Percentiles rank a stretch among this genome's conserved stretches.
These are phyloP conservation scores for Plutella xylostella DNA, from an alignment of 2,888 invertebrate species.

Conservation along the genomic window DNA sequence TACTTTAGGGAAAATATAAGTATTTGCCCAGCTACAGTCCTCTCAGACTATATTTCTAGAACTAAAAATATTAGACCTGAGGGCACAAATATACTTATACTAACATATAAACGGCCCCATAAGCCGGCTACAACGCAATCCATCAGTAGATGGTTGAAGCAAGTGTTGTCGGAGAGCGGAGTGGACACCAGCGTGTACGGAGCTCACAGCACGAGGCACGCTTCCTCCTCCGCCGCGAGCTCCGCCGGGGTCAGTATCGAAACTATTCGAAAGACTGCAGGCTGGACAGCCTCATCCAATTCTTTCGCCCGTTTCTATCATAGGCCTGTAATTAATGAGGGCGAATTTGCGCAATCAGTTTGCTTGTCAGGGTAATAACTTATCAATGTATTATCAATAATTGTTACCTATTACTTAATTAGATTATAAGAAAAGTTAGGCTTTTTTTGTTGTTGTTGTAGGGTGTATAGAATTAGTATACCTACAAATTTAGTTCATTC, in stretches of 20 bases:
- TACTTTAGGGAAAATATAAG: not conserved
- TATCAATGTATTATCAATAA: no score
- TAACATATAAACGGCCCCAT: not conserved
- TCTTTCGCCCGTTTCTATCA: not conserved
- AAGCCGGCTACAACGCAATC: not conserved
- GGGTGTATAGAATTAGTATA: no score
- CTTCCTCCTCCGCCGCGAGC: constrained; percentile 4
- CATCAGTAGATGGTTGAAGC: constrained; percentile 7
- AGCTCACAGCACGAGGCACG: constrained; percentile 9
- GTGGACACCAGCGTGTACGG: constrained; percentile 5
- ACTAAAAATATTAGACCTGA: not conserved
- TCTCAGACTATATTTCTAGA: not conserved
- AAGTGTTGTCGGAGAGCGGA: constrained; percentile 7
- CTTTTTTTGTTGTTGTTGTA: no score
- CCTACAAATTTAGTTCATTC: not conserved
- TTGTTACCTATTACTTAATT: not conserved
- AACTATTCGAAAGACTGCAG: no score
- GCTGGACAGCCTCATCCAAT: not conserved
- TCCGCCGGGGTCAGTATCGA: constrained; percentile 26
- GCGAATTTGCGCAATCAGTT: not conserved
- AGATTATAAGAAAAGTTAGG: not conserved
- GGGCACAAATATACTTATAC: not conserved
- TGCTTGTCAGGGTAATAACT: no score
- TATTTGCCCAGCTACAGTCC: not conserved
- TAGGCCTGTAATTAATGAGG: not conserved